Evolutionary conservation across 2,113 vertebrate species (phyloP).

Genomic region (Tursiops truncatus): DNA sequence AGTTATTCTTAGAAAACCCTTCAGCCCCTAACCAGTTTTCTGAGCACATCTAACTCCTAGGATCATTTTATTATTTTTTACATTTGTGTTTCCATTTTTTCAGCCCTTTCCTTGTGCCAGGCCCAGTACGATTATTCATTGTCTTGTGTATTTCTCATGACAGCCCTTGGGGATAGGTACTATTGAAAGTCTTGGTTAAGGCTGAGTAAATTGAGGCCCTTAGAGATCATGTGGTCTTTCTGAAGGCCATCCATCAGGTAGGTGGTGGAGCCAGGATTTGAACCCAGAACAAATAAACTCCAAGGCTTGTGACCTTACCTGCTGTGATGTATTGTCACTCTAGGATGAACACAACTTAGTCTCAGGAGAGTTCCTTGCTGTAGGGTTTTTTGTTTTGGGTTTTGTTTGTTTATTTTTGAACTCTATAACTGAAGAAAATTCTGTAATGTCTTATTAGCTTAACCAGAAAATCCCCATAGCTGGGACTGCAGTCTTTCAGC

Average conservation of each 20-base stretch:
- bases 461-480: not conserved
- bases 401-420: not conserved
- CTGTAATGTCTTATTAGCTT: not conserved
- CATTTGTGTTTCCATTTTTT: not conserved
- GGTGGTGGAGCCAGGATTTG: not conserved
- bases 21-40: not conserved
- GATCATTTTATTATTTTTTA: not conserved
- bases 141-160: not conserved
- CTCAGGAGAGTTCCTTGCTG: not conserved
- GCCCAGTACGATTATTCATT: not conserved
- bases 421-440: not conserved
- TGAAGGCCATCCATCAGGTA: not conserved
- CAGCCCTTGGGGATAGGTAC: not conserved
- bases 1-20: constrained; percentile 8
- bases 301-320: not conserved
- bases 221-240: not conserved
- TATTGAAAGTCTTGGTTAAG: not conserved
- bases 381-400: not conserved
- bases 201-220: not conserved
- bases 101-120: not conserved
- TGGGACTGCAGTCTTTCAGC: not conserved
- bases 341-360: not conserved
- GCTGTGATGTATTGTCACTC: not conserved
- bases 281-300: not conserved
- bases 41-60: not conserved